phyloP scores from a whole-genome alignment of 37 sponge, comb jelly and placozoan species.

The Aplysina aerophoba region DNA sequence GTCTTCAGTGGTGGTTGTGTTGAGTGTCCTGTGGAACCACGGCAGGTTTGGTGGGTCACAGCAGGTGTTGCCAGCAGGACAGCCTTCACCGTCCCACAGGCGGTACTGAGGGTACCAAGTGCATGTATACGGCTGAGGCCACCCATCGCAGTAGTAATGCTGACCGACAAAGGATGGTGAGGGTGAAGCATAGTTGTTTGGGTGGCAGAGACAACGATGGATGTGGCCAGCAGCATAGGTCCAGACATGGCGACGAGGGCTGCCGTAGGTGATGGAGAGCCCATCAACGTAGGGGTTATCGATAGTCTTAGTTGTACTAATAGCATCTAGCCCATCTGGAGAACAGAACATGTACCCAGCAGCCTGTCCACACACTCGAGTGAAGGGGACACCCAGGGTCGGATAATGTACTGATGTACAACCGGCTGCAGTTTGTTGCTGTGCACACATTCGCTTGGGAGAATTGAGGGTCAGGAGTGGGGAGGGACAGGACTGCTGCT shows the following conservation, averaged over 20 bases:
- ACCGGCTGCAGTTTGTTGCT: not conserved
- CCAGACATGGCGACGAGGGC: not conserved
- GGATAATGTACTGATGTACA: conserved; percentile 3
- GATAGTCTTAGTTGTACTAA: not conserved
- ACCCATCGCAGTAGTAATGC: not conserved
- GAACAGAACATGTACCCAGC: not conserved
- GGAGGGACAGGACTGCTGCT: conserved; percentile 4
- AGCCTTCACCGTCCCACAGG: conserved; percentile 48
- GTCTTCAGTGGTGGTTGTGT: conserved; percentile 28
- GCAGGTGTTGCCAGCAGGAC: conserved; percentile 15
- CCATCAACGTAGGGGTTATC: not conserved
- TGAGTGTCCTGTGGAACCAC: conserved; percentile 40
- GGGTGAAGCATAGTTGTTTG: not conserved
- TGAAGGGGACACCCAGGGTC: conserved; percentile 1
- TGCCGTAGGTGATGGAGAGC: conserved; percentile 11
- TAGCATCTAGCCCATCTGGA: not conserved
- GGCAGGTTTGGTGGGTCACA: conserved; percentile 26
- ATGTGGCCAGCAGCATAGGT: not conserved
- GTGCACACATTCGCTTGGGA: conserved; percentile 19
- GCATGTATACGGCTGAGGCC: not conserved
- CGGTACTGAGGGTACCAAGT: conserved; percentile 25
- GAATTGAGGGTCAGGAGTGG: not conserved
- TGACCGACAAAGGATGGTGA: conserved; percentile 10
- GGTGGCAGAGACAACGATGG: not conserved
- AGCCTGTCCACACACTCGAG: conserved; percentile 19